Conservation (phyloP, 2,888 invertebrate species). For the Troides aeacus region DNA sequence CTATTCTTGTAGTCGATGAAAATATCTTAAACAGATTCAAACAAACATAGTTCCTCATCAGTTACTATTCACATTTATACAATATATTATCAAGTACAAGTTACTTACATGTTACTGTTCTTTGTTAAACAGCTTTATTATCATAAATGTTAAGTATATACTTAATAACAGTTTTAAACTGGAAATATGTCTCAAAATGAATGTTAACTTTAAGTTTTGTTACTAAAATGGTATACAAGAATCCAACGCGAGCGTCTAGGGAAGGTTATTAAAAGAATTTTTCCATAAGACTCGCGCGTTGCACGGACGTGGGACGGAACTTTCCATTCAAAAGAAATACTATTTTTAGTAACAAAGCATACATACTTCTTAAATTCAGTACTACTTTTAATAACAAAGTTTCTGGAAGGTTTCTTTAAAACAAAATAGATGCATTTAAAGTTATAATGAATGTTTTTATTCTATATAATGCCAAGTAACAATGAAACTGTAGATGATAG, state of each 20-base stretch:
- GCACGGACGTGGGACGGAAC: not conserved
- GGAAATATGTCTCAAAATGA: not conserved
- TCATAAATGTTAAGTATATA: not conserved
- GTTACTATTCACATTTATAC: too few relatives aligned
- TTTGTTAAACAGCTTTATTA: not conserved
- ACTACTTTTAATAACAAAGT: not conserved
- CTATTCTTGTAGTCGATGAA: too few relatives aligned
- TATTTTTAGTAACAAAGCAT: not conserved
- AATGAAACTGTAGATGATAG: not conserved
- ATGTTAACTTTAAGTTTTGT: not conserved
- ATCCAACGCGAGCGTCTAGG: too few relatives aligned
- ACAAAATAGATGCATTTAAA: not conserved
- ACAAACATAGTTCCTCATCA: too few relatives aligned
- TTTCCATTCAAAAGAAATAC: not conserved
- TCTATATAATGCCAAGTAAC: too few relatives aligned
- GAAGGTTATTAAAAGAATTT: constrained; percentile 1
- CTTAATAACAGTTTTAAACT: not conserved
- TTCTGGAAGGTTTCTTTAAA: not conserved
- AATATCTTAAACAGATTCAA: too few relatives aligned
- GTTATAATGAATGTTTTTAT: not conserved
- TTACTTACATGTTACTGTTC: not conserved
- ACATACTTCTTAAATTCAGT: not conserved
- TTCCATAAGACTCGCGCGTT: not conserved
- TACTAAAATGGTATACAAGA: not conserved
- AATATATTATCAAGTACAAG: not conserved